These are phyloP conservation scores for Calliopsis andreniformis DNA, from an alignment of 1,140 invertebrate species.

Conservation along the genomic window DNA sequence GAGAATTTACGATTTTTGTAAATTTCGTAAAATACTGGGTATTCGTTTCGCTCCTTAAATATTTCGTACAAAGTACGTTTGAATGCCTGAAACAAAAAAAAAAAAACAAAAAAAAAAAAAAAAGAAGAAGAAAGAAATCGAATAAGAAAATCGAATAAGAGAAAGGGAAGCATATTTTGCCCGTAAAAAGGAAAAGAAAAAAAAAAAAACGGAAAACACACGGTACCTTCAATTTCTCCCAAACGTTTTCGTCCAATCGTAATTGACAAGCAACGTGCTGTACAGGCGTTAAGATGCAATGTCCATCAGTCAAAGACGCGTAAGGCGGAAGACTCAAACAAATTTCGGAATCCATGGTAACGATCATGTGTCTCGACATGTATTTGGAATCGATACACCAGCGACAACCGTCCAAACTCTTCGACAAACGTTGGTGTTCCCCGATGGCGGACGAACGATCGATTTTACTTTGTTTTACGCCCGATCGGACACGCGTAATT, in stretches of 20 bases:
- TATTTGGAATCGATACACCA: constrained; percentile 91
- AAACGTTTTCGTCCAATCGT: constrained; percentile 95
- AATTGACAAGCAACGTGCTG: constrained; percentile 90
- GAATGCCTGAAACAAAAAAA: constrained; percentile 83
- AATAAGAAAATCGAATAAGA: too few relatives aligned
- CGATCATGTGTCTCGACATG: constrained; percentile 93
- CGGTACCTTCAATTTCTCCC: constrained; percentile 92
- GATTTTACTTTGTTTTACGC: constrained; percentile 84
- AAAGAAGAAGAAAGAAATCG: too few relatives aligned
- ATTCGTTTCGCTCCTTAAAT: constrained; percentile 87
- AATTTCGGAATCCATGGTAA: constrained; percentile 90
- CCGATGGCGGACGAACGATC: constrained; percentile 87
- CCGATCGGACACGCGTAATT: constrained; percentile 84
- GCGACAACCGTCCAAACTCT: constrained; percentile 89
- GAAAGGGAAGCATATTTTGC: constrained; percentile 2
- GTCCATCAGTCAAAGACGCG: constrained; percentile 90
- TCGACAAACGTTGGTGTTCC: constrained; percentile 86
- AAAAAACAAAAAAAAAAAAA: not conserved
- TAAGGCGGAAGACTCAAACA: constrained; percentile 91
- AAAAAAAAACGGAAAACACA: not conserved
- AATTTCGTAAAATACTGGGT: constrained; percentile 96
- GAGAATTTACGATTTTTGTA: constrained; percentile 88
- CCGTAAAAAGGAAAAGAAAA: constrained; percentile 69
- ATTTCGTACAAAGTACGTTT: constrained; percentile 89
- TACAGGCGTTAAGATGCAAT: constrained; percentile 94